phyloP scores from a whole-genome alignment of 2,113 vertebrate genomes.

The Cyphomyrus plagiostoma region DNA sequence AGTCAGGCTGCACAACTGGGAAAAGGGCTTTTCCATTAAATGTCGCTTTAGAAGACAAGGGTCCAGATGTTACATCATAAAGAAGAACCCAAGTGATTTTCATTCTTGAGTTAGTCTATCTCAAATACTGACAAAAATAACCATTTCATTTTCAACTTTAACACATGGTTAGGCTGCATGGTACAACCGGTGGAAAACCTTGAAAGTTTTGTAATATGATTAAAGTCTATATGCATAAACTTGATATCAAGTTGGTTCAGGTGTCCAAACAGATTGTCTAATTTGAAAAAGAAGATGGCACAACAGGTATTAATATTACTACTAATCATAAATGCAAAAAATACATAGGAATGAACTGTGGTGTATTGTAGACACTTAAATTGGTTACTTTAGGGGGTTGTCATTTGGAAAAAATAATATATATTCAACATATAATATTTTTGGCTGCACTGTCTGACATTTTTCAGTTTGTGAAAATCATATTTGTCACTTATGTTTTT shows the following conservation, averaged over 20 bases:
- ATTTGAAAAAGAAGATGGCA: background rate
- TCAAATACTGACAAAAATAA: background rate
- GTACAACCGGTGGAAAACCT: background rate
- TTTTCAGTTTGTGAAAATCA: background rate
- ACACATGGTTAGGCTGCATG: background rate
- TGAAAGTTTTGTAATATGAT: background rate
- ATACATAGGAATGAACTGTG: background rate
- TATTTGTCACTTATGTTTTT: background rate
- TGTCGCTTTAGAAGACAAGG: background rate
- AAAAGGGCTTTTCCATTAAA: background rate
- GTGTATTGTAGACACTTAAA: background rate
- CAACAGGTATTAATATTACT: background rate
- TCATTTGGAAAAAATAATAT: background rate
- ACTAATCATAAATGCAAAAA: background rate
- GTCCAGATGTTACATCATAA: background rate
- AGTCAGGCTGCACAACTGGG: background rate
- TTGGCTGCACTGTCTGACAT: background rate
- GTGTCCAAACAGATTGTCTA: background rate
- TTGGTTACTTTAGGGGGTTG: background rate
- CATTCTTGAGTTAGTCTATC: background rate
- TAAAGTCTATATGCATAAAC: background rate
- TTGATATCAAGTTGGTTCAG: background rate
- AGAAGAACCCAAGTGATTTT: background rate
- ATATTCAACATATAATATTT: background rate
- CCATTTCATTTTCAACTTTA: background rate